phyloP scores from a whole-genome alignment of 2,113 vertebrate genomes.

The Anthoscopus minutus region DNA sequence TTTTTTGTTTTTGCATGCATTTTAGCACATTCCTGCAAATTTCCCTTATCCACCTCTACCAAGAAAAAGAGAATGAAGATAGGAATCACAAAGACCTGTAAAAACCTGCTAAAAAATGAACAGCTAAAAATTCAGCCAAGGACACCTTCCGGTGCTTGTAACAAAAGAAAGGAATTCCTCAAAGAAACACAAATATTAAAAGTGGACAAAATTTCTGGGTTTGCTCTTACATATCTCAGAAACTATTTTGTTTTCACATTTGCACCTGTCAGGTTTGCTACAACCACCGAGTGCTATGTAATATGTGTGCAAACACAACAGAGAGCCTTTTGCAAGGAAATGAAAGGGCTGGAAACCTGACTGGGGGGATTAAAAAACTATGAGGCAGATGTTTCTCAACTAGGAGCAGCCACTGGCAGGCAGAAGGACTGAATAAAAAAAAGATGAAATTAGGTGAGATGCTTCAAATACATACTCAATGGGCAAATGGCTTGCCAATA shows the following conservation, averaged over 20 bases:
- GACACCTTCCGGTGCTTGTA: background rate
- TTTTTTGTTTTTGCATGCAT: background rate
- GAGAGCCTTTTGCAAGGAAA: background rate
- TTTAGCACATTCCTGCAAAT: background rate
- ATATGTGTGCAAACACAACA: background rate
- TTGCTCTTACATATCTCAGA: background rate
- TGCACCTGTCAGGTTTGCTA: background rate
- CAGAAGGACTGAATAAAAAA: background rate
- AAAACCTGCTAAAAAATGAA: background rate
- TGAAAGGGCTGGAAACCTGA: background rate
- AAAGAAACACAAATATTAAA: background rate
- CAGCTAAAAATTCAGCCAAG: background rate
- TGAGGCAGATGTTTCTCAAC: background rate
- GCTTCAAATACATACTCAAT: background rate
- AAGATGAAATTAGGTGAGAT: background rate
- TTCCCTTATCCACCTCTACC: background rate
- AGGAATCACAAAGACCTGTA: background rate
- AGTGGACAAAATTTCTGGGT: background rate
- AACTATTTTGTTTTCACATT: background rate
- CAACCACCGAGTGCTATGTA: background rate
- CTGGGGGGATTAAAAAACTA: accelerated
- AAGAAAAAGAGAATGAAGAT: background rate
- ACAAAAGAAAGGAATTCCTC: background rate
- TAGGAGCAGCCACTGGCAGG: background rate
- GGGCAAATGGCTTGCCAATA: background rate